Conservation (phyloP, 2,888 invertebrate species). For the Cataglyphis albicans region DNA sequence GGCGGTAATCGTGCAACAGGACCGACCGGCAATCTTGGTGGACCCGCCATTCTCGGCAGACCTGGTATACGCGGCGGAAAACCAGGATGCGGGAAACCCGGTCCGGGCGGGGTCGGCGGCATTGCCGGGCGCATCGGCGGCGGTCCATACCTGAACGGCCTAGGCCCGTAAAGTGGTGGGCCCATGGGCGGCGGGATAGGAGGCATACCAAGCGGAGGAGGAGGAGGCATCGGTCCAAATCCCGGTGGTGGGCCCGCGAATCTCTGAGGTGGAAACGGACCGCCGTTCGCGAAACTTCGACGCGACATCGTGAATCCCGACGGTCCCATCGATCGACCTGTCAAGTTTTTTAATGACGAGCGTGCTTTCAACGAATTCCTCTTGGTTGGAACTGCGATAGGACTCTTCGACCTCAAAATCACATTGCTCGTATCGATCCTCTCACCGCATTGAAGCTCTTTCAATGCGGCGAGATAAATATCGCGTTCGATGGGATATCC, state of each 20-base stretch:
- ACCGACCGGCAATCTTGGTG: constrained; percentile 63
- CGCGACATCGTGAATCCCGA: constrained; percentile 66
- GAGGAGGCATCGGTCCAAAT: constrained; percentile 69
- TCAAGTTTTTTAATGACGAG: background rate
- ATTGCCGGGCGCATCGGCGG: constrained; percentile 68
- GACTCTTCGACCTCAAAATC: background rate
- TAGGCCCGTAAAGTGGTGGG: constrained; percentile 57
- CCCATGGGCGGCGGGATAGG: constrained; percentile 52
- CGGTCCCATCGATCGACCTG: constrained; percentile 64
- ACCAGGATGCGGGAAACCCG: constrained; percentile 63
- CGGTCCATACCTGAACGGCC: constrained; percentile 67
- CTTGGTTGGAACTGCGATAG: background rate
- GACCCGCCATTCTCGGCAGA: constrained; percentile 63
- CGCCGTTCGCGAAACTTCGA: constrained; percentile 74
- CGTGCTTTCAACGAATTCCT: constrained; percentile 13
- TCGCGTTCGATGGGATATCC: constrained; percentile 90
- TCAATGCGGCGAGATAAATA: constrained; percentile 87
- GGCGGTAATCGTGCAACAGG: constrained; percentile 69
- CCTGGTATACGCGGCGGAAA: constrained; percentile 66
- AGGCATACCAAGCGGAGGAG: constrained; percentile 61
- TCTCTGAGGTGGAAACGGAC: constrained; percentile 71
- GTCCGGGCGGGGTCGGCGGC: constrained; percentile 69
- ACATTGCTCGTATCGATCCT: constrained; percentile 74
- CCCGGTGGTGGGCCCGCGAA: constrained; percentile 67
- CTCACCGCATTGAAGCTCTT: constrained; percentile 57